Percentiles rank a stretch among this genome's conserved stretches.
These are phyloP conservation scores for Sterna hirundo DNA, from an alignment of 2,113 vertebrate species.

Conservation along the genomic window DNA sequence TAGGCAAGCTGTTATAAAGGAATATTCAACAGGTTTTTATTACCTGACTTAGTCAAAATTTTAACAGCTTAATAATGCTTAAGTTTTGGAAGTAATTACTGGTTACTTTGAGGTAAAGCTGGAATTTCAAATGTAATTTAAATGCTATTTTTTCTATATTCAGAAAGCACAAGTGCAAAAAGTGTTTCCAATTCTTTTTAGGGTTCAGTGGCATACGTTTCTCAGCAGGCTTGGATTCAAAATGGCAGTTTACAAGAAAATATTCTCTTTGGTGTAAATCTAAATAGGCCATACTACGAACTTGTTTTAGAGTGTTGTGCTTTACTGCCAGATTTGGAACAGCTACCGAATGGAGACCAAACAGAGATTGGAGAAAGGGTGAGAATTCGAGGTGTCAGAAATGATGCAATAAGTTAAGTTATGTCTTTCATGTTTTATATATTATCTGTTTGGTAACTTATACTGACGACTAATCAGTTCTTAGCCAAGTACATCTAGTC, in stretches of 20 bases:
- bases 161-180: not conserved
- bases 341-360: conserved; percentile 76
- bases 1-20: not conserved
- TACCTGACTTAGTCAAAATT: not conserved
- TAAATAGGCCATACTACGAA: conserved; percentile 72
- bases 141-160: not conserved
- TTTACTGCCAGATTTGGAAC: conserved; percentile 79
- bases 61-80: not conserved
- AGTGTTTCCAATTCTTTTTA: not conserved
- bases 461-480: not conserved
- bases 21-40: not conserved
- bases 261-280: conserved; percentile 76
- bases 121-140: not conserved
- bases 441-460: not conserved
- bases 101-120: not conserved
- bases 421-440: not conserved
- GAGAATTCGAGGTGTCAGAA: not conserved
- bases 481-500: not conserved
- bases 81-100: not conserved
- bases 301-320: conserved; percentile 78
- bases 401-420: not conserved
- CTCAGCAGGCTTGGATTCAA: conserved; percentile 84
- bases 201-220: conserved; percentile 80
- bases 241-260: conserved; percentile 80
- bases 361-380: conserved; percentile 83